phyloP scores from a whole-genome alignment of 2,113 vertebrate species.

The Prionailurus viverrinus region DNA sequence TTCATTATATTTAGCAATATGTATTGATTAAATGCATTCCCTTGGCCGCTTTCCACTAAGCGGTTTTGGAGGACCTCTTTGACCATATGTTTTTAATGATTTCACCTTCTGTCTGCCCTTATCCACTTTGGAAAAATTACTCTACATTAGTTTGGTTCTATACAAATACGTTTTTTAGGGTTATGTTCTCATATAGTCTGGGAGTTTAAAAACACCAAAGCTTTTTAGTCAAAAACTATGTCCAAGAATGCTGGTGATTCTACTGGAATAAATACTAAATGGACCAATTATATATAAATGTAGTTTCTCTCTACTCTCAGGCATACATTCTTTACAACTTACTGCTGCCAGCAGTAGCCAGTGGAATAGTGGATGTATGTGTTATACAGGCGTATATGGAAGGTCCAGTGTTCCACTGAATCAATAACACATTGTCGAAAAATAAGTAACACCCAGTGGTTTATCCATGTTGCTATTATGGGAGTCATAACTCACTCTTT shows the following conservation, averaged over 20 bases:
- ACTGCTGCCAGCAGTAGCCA: not conserved
- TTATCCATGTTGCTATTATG: constrained; percentile 57
- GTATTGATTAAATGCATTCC: constrained; percentile 47
- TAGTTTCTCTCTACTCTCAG: not conserved
- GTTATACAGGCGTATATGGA: not conserved
- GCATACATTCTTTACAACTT: not conserved
- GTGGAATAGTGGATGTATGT: not conserved
- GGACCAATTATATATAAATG: not conserved
- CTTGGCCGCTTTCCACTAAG: constrained; percentile 53
- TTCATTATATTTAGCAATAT: constrained; percentile 45
- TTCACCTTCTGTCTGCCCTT: constrained; percentile 71
- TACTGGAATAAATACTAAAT: not conserved
- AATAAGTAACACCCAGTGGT: constrained; percentile 14
- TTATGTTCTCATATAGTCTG: not conserved
- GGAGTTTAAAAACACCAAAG: constrained; percentile 54
- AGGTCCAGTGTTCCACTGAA: constrained; percentile 43
- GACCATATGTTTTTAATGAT: constrained; percentile 73
- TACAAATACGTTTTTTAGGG: constrained; percentile 15
- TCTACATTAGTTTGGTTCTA: constrained; percentile 59
- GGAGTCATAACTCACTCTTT: constrained; percentile 68
- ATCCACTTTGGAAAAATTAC: constrained; percentile 53
- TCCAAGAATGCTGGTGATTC: not conserved
- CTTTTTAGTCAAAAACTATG: constrained; percentile 20
- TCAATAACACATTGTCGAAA: constrained; percentile 66
- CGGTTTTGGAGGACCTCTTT: not conserved